Evolutionary conservation across 1,140 invertebrate species (phyloP).

Genomic region (Hycleus cichorii): DNA sequence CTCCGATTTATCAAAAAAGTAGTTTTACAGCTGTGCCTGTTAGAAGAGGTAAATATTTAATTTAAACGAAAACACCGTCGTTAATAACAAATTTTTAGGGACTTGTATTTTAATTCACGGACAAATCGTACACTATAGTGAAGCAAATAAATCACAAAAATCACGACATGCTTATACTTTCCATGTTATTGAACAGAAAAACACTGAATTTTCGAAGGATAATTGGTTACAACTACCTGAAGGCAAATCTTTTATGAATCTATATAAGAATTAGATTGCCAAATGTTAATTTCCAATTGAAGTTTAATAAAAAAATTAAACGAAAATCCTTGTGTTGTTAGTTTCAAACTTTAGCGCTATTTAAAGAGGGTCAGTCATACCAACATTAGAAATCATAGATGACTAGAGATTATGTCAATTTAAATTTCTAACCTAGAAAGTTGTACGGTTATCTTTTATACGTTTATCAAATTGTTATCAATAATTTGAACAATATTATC

Average conservation of each 20-base stretch:
- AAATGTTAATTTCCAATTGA: no score
- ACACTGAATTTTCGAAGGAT: conserved; percentile 66
- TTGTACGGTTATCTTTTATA: neutral
- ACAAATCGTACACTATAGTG: conserved; percentile 88
- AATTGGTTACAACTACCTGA: conserved; percentile 78
- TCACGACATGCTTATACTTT: conserved; percentile 94
- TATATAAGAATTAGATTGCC: conserved; percentile 47
- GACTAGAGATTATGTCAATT: neutral
- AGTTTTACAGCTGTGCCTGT: conserved; percentile 75
- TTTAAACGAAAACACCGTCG: neutral
- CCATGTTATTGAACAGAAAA: conserved; percentile 78
- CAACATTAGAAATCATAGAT: neutral
- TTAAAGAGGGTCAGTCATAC: no score
- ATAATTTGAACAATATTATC: neutral
- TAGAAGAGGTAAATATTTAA: conserved; percentile 57
- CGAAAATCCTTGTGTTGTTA: no score
- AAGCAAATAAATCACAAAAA: conserved; percentile 70
- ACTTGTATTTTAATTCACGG: conserved; percentile 86
- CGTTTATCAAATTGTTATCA: neutral
- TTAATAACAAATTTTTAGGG: conserved; percentile 49
- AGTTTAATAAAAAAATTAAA: no score
- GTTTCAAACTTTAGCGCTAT: no score
- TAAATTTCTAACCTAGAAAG: conserved; percentile 1
- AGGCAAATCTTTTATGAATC: conserved; percentile 51
- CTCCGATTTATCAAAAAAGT: conserved; percentile 63